Conservation (phyloP, 2,888 invertebrate species). For the Chrysolina haemoptera region DNA sequence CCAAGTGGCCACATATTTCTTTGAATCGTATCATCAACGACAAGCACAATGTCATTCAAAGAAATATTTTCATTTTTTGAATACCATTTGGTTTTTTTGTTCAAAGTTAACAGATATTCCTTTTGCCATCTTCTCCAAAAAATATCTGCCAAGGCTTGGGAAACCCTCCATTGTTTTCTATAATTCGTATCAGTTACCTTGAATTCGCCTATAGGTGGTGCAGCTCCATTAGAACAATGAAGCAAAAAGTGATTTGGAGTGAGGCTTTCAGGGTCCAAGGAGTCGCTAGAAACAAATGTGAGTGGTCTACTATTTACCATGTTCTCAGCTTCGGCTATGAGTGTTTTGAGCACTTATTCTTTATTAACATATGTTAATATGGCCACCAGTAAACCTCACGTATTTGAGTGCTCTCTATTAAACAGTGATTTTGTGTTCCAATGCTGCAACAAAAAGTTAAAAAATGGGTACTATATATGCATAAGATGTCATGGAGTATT, state of each 20-base stretch:
- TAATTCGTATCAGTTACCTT: not conserved
- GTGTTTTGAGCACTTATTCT: no score
- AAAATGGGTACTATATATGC: constrained; percentile 15
- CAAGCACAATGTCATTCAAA: not conserved
- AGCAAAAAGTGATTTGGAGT: not conserved
- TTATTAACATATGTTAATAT: no score
- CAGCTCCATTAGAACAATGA: not conserved
- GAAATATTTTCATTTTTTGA: not conserved
- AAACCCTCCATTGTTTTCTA: not conserved
- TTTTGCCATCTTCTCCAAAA: not conserved
- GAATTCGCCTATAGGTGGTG: not conserved
- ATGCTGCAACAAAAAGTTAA: not conserved
- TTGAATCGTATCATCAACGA: constrained; percentile 2
- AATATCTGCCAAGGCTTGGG: not conserved
- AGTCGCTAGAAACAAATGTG: not conserved
- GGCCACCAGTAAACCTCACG: not conserved
- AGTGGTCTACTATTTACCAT: no score
- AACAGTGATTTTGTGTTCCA: not conserved
- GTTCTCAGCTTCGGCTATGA: no score
- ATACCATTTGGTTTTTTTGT: constrained; percentile 8
- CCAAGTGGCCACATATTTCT: not conserved
- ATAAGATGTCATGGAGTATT: not conserved
- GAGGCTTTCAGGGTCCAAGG: not conserved
- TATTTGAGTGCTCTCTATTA: not conserved
- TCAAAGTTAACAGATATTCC: no score